Conservation (phyloP, 2,797 vertebrate species). For the Apogon talboti region DNA sequence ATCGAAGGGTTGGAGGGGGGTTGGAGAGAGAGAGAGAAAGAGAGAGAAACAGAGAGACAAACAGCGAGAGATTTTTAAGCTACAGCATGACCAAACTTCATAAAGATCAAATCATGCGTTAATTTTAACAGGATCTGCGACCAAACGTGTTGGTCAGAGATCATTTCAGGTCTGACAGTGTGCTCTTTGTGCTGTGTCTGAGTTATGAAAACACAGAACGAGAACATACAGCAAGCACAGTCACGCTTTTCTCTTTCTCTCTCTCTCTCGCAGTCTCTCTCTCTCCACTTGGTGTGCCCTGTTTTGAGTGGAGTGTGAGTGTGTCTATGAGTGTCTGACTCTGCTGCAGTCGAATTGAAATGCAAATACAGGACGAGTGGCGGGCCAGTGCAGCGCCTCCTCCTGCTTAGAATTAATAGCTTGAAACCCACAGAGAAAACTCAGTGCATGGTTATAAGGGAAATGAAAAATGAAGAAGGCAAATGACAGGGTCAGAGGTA, state of each 20-base stretch:
- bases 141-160: constrained; percentile 43
- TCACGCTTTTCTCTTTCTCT: constrained; percentile 75
- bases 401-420: constrained; percentile 27
- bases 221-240: constrained; percentile 82
- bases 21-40: constrained; percentile 13
- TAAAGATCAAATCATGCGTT: constrained; percentile 74
- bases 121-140: constrained; percentile 40
- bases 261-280: constrained; percentile 60
- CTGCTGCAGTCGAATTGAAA: constrained; percentile 38
- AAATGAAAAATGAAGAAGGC: constrained; percentile 20
- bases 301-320: constrained; percentile 53
- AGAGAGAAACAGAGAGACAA: constrained; percentile 70
- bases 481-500: constrained; percentile 23
- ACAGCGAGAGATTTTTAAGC: constrained; percentile 80
- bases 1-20: constrained; percentile 44
- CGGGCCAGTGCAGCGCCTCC: constrained; percentile 30
- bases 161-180: constrained; percentile 58
- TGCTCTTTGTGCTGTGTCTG: constrained; percentile 81
- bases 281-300: constrained; percentile 58
- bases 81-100: constrained; percentile 77
- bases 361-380: constrained; percentile 34
- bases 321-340: constrained; percentile 45
- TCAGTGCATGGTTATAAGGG: constrained; percentile 10
- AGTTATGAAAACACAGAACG: constrained; percentile 80
- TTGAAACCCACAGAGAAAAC: constrained; percentile 32